phyloP scores from a whole-genome alignment of 2,888 invertebrate species.

The Pristionchus maxplancki region DNA sequence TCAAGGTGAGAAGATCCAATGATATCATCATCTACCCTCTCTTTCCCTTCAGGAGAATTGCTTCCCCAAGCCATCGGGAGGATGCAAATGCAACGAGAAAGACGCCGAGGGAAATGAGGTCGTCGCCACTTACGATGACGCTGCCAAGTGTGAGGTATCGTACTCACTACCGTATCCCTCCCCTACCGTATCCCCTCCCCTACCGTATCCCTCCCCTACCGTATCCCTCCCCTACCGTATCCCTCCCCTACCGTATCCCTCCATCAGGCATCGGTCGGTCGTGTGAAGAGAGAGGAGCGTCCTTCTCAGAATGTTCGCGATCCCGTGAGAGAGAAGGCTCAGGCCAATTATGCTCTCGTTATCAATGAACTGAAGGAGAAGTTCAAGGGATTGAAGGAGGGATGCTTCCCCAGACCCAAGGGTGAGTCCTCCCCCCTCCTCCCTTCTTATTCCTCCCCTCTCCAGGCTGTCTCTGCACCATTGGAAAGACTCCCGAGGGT shows the following conservation, averaged over 20 bases:
- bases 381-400: constrained; percentile 75
- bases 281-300: constrained; percentile 49
- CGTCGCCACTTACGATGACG: constrained; percentile 67
- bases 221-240: too few relatives aligned
- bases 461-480: constrained; percentile 75
- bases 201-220: too few relatives aligned
- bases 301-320: constrained; percentile 62
- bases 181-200: too few relatives aligned
- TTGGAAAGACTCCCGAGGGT: constrained; percentile 73
- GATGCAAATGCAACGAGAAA: constrained; percentile 75
- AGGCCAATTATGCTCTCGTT: constrained; percentile 76
- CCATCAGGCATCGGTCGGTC: constrained; percentile 46
- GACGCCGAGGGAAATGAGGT: constrained; percentile 72
- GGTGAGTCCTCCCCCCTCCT: constrained; percentile 51
- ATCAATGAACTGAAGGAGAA: constrained; percentile 75
- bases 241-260: neutral
- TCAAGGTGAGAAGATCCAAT: constrained; percentile 55
- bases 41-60: constrained; percentile 64
- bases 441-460: neutral
- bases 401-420: constrained; percentile 75
- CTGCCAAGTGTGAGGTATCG: constrained; percentile 65
- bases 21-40: neutral
- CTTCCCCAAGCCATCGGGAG: constrained; percentile 71
- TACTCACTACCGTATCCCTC: neutral
- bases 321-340: constrained; percentile 60